Evolutionary conservation across 2,797 vertebrate genomes (phyloP).

Genomic region (Uromys caudimaculatus): DNA sequence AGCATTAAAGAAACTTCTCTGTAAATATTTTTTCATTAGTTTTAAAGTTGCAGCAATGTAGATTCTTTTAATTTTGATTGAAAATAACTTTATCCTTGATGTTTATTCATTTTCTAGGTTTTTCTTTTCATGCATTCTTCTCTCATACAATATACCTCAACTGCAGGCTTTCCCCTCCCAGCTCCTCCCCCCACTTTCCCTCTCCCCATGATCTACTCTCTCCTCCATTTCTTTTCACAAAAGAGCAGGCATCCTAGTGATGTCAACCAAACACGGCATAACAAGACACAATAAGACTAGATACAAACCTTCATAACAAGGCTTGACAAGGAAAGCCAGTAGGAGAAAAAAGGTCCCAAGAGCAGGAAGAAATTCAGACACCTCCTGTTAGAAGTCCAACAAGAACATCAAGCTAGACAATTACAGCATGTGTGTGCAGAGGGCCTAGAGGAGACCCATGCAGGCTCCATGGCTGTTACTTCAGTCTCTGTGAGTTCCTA

Average conservation of each 20-base stretch:
- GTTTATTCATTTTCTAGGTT: neutral
- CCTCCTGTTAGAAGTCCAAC: neutral
- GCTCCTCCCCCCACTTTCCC: neutral
- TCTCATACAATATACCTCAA: neutral
- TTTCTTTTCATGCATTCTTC: neutral
- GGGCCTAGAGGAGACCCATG: neutral
- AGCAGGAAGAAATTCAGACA: neutral
- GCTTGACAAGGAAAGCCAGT: neutral
- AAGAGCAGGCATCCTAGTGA: neutral
- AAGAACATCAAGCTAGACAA: neutral
- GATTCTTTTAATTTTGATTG: neutral
- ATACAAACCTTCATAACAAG: neutral
- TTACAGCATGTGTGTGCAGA: neutral
- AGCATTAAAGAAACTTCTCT: neutral
- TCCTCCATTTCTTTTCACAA: neutral
- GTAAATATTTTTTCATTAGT: neutral
- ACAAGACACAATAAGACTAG: neutral
- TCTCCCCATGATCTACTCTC: neutral
- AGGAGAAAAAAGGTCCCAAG: neutral
- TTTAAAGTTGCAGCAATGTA: neutral
- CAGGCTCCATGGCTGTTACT: neutral
- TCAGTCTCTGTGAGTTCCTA: neutral
- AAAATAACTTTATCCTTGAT: neutral
- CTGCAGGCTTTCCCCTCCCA: neutral
- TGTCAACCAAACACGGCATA: neutral